Conservation (phyloP, 2,113 vertebrate genomes). For the Cyprinodon variegatus region DNA sequence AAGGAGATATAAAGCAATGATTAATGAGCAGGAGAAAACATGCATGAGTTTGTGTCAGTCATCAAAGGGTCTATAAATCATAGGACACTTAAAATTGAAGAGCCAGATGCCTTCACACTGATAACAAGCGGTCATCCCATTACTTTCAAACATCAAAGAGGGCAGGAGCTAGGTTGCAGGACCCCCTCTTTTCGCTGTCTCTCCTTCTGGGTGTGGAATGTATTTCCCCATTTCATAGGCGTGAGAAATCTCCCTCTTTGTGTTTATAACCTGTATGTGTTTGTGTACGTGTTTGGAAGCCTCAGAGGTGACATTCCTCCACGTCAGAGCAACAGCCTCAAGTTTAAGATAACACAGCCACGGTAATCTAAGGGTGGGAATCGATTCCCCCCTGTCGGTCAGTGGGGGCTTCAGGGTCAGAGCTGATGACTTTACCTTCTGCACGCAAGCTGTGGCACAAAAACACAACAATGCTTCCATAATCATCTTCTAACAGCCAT, state of each 20-base stretch:
- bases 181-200: constrained; percentile 16
- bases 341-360: constrained; percentile 81
- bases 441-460: constrained; percentile 50
- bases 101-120: constrained; percentile 70
- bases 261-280: constrained; percentile 55
- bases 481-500: constrained; percentile 29
- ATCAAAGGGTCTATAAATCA: constrained; percentile 73
- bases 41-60: constrained; percentile 53
- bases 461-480: constrained; percentile 47
- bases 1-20: constrained; percentile 53
- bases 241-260: constrained; percentile 66
- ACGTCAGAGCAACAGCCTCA: constrained; percentile 77
- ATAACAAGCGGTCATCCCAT: constrained; percentile 70
- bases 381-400: constrained; percentile 70
- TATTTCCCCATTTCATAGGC: constrained; percentile 62
- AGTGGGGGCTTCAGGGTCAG: constrained; percentile 69
- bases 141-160: constrained; percentile 66
- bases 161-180: constrained; percentile 32
- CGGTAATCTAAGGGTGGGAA: constrained; percentile 80
- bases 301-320: constrained; percentile 76
- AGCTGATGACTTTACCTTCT: constrained; percentile 77
- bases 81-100: constrained; percentile 61
- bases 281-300: constrained; percentile 59
- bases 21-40: constrained; percentile 58
- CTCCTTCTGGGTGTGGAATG: constrained; percentile 55